Base-by-base conservation (phyloP, 2,113 vertebrate genomes). In the Addax nasomaculatus region DNA sequence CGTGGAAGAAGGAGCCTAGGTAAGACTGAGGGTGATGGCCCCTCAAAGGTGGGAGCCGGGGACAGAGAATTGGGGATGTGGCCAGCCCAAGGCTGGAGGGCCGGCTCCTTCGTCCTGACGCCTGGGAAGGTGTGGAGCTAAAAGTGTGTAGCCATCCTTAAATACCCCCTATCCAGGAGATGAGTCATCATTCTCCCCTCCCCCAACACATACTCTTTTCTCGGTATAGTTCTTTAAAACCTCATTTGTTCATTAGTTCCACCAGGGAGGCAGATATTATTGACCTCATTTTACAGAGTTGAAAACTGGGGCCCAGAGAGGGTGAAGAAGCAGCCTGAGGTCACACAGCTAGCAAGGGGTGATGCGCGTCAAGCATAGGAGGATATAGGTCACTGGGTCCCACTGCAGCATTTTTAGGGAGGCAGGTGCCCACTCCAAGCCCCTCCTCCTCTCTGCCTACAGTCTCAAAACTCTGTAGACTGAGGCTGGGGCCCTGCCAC, bases 1-100 rank as follows among this genome's bases (percentile, higher is more conserved):
- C 98, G 99, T 60, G 98, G 98, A 85, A 98, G 98, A 96, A 98
- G 99, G 96, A 99, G 98, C 90, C 89, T 99, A 8, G 99, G 99
- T 99, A 95, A 98, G 96, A 17, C 6, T 1, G 19, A 14, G 47
- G 33, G 30, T 57, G 12, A 27, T 4, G 29, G 4, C 2, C 25
- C 55, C 27, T 27, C 36, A 14, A 23, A 45, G 30, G 36, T 11
- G 30, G 73, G 36, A 21, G 67, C 67, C 33, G 6, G 43, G 51
- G 19, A 45, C 13, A 60, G 19, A 49, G 43, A n/a, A 6, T 5
- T 9, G 43, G 90, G 90, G 19, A 1, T 2, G 1, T 11, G 2
- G 25, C 84, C 49, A 7, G 15, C 51, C 29, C 9, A 0, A 62
- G 60, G 58, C 47, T 30, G 7, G 12, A 39, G 43, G 57, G 53